Evolutionary conservation across 2,888 invertebrate genomes (phyloP), one percentile per base, ranked within the genome.

Genomic region (Cyclophora punctaria): DNA sequence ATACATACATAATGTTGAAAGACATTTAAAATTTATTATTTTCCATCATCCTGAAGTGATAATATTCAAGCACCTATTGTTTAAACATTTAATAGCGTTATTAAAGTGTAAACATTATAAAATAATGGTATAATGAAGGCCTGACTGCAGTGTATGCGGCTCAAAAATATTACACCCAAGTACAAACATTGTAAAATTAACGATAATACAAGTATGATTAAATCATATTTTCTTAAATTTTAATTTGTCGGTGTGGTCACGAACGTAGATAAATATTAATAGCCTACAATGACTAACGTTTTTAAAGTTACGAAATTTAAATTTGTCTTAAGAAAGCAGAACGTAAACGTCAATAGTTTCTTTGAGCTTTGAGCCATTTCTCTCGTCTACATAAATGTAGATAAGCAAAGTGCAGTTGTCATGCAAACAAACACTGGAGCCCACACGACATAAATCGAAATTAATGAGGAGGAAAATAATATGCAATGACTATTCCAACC

Each of bases 401-500:
- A 54, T 57, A 59, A 62, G 61, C 50, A 34, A 52, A 56, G 47
- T 45, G 52, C 52, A 55, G 57, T 64, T 57, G 64, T 53, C 58
- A 63, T 60, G 60, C 60, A 61, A 64, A 63, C 63, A 58, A 56
- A 62, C 59, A 50, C 44, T 7, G 46, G 43, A 47, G 50, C 46
- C 5, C 58, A 56, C 60, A 60, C 48, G 52, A 60, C 64, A 60
- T 64, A 71, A 62, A 69, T 67, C 52, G 66, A 69, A 68, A 66
- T 72, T 63, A 67, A 73, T 66, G 69, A 65, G 56, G 55, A 64
- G 61, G 67, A 72, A 66, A 67, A 70, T 68, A 71, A 68, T 66
- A 60, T 59, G 68, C 67, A 69, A 70, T 75, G 66, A 58, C 63
- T 69, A 80, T 78, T 77, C 81, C 54, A 54, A 60, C 66, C 78